Base-by-base conservation (phyloP, 2,888 invertebrate species). In the Agrotis exclamationis region DNA sequence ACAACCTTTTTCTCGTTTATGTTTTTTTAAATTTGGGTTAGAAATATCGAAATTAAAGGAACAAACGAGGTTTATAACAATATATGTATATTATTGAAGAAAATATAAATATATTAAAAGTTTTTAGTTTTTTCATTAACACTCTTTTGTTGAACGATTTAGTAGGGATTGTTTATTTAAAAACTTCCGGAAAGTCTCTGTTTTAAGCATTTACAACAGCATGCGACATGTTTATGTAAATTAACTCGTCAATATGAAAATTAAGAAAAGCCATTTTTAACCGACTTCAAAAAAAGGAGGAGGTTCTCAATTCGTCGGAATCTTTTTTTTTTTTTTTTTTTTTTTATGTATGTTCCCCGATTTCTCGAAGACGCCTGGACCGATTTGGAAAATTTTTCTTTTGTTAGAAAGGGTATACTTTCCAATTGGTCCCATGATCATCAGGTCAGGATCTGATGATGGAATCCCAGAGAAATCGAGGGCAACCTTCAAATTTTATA, bases 1-100 rank as follows among this genome's bases (percentile, higher is more conserved):
- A 73, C 58, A 77, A 63, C 47, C 64, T 71, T 60, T 63, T 70
- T 76, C 45, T 22, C 74, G 39, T 54, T 70, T 65, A 63, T 63
- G 54, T 67, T 59, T 65, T 39, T 69, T 60, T 63, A 18, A 64
- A 78, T 80, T 60, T 60, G 20, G 53, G 9, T 39, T 7, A 33
- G 11, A 39, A 39, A 39, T 39, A 39, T 39, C 9, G 39, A 11
- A 39, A 39, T 9, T 39, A 39, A 39, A 39, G 39, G 39, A 39
- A 11, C 39, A 39, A 39, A 39, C 9, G 51, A 76, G 44, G 28
- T 66, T 69, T 65, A 53, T n/a, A 57, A 73, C 24, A 65, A 73
- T 24, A 79, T 33, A n/a, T n/a, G n/a, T n/a, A n/a, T n/a, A n/a
- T n/a, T n/a, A n/a, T 77, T 22, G 28, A 59, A 57, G 44, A 47